A percentile compares a stretch with the other conserved stretches of the same genome.
phyloP scores from a whole-genome alignment of 2,888 invertebrate species.

The Cinara cedri region DNA sequence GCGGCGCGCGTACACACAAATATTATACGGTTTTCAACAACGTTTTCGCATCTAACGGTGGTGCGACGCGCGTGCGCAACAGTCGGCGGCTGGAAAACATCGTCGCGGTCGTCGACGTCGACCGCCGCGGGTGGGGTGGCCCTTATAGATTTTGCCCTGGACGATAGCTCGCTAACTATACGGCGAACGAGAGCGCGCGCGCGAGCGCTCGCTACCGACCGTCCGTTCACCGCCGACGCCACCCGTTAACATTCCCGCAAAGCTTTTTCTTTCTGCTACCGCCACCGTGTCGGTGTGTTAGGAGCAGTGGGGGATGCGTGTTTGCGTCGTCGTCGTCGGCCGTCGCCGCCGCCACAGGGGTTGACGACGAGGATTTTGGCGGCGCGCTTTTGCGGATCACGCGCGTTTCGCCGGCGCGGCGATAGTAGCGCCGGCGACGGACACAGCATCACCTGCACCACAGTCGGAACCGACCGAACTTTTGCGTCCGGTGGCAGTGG shows the following conservation, averaged over 20 bases:
- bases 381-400: neutral
- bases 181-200: neutral
- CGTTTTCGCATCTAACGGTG: neutral
- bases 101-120: neutral
- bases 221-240: neutral
- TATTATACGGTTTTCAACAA: neutral
- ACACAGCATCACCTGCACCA: slow-evolving; percentile 5
- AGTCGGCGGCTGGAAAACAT: neutral
- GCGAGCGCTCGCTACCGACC: neutral
- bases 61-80: slow-evolving; percentile 13
- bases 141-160: slow-evolving; percentile 52
- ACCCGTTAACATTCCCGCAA: neutral
- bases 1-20: no score
- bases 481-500: neutral
- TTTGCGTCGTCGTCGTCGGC: neutral
- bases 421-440: slow-evolving; percentile 10
- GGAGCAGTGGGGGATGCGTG: no score
- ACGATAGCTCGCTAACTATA: slow-evolving; percentile 24
- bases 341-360: neutral
- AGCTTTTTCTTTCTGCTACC: neutral
- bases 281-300: no score
- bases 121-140: slow-evolving; percentile 1
- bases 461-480: no score
- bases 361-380: neutral
- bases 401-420: neutral